A percentile compares a stretch with the other conserved stretches of the same genome.
Evolutionary conservation across 2,113 vertebrate species (phyloP).

Genomic region (Chamaetylas fuelleborni): DNA sequence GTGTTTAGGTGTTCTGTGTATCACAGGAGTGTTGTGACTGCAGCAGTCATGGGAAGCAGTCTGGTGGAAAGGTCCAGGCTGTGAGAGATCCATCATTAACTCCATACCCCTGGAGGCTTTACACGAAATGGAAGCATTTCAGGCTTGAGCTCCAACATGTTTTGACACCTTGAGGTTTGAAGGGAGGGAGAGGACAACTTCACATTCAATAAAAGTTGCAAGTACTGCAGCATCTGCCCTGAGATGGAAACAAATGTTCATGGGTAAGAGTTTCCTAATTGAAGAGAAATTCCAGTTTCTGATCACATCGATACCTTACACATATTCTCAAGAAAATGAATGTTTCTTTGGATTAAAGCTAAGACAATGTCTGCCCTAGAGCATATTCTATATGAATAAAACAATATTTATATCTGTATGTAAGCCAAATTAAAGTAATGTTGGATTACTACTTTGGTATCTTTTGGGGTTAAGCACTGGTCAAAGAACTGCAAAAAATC

Average conservation of each 20-base stretch:
- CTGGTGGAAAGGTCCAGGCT: not conserved
- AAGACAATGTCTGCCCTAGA: not conserved
- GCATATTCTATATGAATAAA: not conserved
- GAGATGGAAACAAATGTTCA: not conserved
- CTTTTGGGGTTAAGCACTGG: not conserved
- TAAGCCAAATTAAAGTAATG: not conserved
- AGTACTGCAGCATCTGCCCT: not conserved
- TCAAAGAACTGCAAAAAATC: not conserved
- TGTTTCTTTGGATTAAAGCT: not conserved
- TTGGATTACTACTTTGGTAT: not conserved
- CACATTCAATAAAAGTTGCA: not conserved
- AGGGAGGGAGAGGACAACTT: not conserved
- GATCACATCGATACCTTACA: not conserved
- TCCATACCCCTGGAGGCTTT: not conserved
- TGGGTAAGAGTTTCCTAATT: not conserved
- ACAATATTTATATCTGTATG: not conserved
- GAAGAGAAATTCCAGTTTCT: not conserved
- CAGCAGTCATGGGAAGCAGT: not conserved
- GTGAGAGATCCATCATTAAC: not conserved
- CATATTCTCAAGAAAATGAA: not conserved
- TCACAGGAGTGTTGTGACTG: accelerated
- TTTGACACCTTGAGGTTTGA: not conserved
- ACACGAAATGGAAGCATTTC: not conserved
- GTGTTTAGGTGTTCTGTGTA: not conserved
- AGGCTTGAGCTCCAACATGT: not conserved